Evolutionary conservation across 92 coral and sea anemone genomes (phyloP), one percentile per base, ranked within the genome.

Genomic region (Parazoanthus atlanticus): DNA sequence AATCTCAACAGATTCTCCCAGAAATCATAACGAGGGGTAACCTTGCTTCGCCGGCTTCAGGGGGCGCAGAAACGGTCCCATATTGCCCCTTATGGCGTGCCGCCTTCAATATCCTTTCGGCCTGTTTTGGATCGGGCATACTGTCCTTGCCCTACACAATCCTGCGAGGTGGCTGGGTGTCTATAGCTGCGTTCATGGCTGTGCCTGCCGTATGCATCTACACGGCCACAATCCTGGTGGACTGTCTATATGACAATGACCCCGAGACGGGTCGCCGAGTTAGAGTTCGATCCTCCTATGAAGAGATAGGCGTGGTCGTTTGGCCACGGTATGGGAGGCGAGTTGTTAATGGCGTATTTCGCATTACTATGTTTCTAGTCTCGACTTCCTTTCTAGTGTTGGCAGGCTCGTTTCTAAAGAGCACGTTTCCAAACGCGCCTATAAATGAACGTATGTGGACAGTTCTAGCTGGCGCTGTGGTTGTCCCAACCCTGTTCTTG

Each of bases 61-160:
- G 38, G 61, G 38, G 33, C 0, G 75, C 11, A 70, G 67, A 84
- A 9, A 19, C 26, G 29, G 66, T 2, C 0, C 52, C 74, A 25
- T 13, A 61, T 43, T 84, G 78, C 13, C 77, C 87, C 0, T 2
- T 84, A 16, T 84, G 87, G 79, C 29, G 65, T n/a, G 87, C 78
- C 5, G 40, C 66, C 28, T 84, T 84, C 64, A 84, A 84, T 74
- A 19, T 84, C 19, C 54, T 84, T 47, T 67, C 74, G 15, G 26
- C 65, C 17, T 54, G 52, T 29, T 41, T 84, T 46, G 87, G 87
- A 69, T 31, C 87, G 23, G 79, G 87, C 0, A 16, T 71, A 72
- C 78, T 84, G n/a, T 43, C 78, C 21, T 74, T 84, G 13, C 87
- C 87, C 34, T 84, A 84, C 58, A 46, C 87, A 11, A 72, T 84